These are phyloP conservation scores for Rhadina sibilatrix DNA, from an alignment of 2,113 vertebrate species.

Conservation along the genomic window DNA sequence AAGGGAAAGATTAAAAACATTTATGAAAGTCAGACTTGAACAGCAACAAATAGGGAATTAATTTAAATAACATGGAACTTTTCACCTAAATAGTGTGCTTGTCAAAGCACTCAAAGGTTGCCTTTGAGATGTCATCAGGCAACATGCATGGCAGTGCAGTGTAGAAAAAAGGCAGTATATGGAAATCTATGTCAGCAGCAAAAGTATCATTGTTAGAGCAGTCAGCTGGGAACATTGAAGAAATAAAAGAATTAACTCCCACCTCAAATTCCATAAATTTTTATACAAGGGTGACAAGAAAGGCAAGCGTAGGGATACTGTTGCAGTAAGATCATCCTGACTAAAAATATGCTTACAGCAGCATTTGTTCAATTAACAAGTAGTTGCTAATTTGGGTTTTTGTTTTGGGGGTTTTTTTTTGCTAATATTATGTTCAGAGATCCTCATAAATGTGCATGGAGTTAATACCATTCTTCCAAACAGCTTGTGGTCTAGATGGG, in stretches of 20 bases:
- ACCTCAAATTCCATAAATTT: neutral
- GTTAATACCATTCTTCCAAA: neutral
- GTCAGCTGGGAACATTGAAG: neutral
- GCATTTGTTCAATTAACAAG: neutral
- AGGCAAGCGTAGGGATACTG: neutral
- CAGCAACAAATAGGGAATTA: neutral
- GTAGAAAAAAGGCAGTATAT: neutral
- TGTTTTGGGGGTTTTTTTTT: neutral
- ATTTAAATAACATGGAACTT: neutral
- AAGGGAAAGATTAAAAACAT: neutral
- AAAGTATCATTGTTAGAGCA: neutral
- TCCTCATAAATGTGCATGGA: neutral
- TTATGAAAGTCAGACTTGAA: neutral
- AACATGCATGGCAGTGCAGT: neutral
- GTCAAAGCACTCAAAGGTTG: neutral
- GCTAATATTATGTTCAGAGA: neutral
- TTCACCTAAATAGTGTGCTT: neutral
- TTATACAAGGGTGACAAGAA: neutral
- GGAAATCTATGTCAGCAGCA: neutral
- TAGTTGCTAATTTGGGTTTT: neutral
- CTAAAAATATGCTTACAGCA: neutral
- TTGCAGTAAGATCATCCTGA: neutral
- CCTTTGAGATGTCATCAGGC: neutral
- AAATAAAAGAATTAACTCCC: neutral
- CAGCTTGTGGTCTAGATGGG: neutral